These are phyloP conservation scores for Porites australiensis DNA, from an alignment of 64 coral and sea anemone species.

Conservation along the genomic window DNA sequence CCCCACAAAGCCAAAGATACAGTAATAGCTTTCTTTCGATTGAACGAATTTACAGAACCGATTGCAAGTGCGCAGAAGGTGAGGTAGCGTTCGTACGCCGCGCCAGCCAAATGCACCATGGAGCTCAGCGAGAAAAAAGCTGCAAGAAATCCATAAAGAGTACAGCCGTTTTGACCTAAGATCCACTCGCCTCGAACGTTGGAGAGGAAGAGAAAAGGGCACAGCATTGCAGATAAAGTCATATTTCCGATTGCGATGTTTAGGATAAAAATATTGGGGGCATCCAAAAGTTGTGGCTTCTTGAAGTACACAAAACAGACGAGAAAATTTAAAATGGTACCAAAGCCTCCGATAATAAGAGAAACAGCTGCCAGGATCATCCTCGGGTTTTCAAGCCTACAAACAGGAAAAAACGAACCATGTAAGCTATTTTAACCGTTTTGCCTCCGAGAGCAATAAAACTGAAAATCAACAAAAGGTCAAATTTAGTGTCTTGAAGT, in stretches of 20 bases:
- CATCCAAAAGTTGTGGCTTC: conserved; percentile 7
- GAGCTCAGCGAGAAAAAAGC: conserved; percentile 13
- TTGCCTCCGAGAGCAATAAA: too few relatives aligned
- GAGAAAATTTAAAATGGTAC: conserved; percentile 24
- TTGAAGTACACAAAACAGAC: conserved; percentile 22
- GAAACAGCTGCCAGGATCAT: conserved; percentile 6
- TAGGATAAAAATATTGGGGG: conserved; percentile 40
- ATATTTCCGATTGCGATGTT: conserved; percentile 56
- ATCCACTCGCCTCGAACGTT: conserved; percentile 20
- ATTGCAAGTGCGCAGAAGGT: neutral
- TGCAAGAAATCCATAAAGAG: conserved; percentile 33
- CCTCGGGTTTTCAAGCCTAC: neutral
- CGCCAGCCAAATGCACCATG: conserved; percentile 37
- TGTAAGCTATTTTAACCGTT: too few relatives aligned
- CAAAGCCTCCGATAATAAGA: neutral
- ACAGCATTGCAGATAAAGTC: neutral
- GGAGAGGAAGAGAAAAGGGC: neutral
- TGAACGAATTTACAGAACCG: neutral
- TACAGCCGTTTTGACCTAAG: conserved; percentile 31
- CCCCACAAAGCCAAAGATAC: neutral
- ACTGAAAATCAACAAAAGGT: too few relatives aligned
- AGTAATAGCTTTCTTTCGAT: neutral
- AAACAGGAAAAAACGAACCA: neutral
- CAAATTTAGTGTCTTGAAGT: too few relatives aligned
- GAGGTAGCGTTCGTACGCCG: conserved; percentile 41